Conservation (phyloP, 2,113 vertebrate genomes). For the Rhadina sibilatrix region DNA sequence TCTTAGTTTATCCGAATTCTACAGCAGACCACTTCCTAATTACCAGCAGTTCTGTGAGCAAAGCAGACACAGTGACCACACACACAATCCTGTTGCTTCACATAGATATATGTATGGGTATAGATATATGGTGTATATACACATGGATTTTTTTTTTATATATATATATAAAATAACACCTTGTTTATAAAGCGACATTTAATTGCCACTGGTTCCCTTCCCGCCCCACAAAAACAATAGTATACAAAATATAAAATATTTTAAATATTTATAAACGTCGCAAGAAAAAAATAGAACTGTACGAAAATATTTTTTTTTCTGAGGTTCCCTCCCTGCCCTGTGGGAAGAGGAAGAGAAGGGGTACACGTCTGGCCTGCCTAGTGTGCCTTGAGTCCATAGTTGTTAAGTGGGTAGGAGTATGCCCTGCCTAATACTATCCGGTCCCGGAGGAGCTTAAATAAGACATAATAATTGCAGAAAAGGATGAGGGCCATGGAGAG, state of each 20-base stretch:
- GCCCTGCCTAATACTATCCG: constrained; percentile 96
- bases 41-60: not conserved
- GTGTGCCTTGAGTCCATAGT: constrained; percentile 91
- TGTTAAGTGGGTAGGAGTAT: constrained; percentile 88
- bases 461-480: constrained; percentile 98
- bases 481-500: constrained; percentile 97
- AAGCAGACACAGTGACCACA: constrained; percentile 62
- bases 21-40: not conserved
- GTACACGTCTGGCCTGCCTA: constrained; percentile 54
- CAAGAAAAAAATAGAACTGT: constrained; percentile 99
- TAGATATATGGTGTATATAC: constrained; percentile 66
- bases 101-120: constrained; percentile 66
- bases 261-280: constrained; percentile 99
- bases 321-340: constrained; percentile 72
- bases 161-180: constrained; percentile 74
- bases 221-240: constrained; percentile 81
- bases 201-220: constrained; percentile 76
- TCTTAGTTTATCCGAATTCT: not conserved
- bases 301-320: constrained; percentile 92
- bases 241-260: constrained; percentile 99
- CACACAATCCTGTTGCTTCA: constrained; percentile 64
- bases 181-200: constrained; percentile 79
- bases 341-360: not conserved
- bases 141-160: constrained; percentile 5
- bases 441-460: constrained; percentile 97